phyloP scores from a whole-genome alignment of 2,113 vertebrate species.

The Nibea albiflora region DNA sequence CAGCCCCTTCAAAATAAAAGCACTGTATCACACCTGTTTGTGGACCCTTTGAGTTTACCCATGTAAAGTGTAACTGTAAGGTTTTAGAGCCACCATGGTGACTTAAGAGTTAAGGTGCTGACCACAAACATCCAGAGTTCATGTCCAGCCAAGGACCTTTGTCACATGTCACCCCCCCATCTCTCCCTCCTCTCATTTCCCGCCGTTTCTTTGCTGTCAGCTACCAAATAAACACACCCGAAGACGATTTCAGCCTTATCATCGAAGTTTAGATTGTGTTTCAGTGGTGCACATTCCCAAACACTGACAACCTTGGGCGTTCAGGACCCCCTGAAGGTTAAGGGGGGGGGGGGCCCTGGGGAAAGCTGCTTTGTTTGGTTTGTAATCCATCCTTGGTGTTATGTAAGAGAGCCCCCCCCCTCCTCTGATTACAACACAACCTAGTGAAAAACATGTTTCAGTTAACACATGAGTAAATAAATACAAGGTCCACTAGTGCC shows the following conservation, averaged over 20 bases:
- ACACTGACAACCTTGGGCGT: neutral
- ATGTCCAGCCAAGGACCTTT: neutral
- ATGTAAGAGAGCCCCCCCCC: neutral
- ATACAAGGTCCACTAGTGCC: neutral
- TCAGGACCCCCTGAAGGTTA: neutral
- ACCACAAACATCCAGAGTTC: neutral
- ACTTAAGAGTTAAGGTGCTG: neutral
- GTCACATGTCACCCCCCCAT: neutral
- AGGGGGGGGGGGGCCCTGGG: neutral
- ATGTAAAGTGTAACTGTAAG: neutral
- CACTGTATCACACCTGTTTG: neutral
- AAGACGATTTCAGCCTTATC: too few species aligned
- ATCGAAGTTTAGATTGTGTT: neutral
- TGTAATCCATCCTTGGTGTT: neutral
- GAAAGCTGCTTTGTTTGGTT: neutral
- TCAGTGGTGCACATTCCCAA: neutral
- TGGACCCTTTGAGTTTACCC: neutral
- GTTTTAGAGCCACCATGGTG: neutral
- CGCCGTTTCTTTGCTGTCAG: neutral
- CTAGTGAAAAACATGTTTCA: neutral
- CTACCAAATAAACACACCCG: neutral
- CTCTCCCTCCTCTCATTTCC: neutral
- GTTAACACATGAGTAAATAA: neutral
- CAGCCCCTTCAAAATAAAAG: too few species aligned
- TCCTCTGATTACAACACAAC: neutral